phyloP scores from a whole-genome alignment of 2,888 invertebrate genomes.

The Rhamnusium bicolor region DNA sequence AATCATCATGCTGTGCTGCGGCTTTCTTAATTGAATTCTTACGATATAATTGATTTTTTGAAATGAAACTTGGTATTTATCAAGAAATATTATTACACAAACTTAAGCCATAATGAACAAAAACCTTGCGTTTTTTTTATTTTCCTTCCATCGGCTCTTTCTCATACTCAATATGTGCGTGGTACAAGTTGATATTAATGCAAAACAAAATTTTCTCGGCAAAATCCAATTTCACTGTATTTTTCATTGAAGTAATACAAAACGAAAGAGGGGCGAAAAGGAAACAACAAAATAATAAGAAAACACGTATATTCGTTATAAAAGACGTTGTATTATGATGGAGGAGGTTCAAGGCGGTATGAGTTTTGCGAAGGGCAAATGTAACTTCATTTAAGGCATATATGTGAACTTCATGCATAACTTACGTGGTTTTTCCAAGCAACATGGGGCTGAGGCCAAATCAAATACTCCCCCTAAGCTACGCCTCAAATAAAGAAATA shows the following conservation, averaged over 20 bases:
- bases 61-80: not conserved
- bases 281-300: constrained; percentile 49
- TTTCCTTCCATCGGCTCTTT: not conserved
- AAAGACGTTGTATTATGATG: constrained; percentile 56
- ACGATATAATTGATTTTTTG: not conserved
- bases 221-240: constrained; percentile 29
- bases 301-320: constrained; percentile 54
- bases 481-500: constrained; percentile 37
- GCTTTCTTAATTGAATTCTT: not conserved
- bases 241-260: constrained; percentile 18
- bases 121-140: not conserved
- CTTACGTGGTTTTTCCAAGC: constrained; percentile 50
- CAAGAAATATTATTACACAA: not conserved
- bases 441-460: constrained; percentile 32
- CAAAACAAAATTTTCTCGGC: constrained; percentile 30
- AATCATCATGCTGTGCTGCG: not conserved
- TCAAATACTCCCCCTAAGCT: constrained; percentile 28
- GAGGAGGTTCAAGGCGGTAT: constrained; percentile 46
- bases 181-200: constrained; percentile 38
- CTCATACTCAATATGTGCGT: constrained; percentile 31
- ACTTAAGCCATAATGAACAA: not conserved
- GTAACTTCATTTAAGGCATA: constrained; percentile 59
- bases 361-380: constrained; percentile 51
- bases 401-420: constrained; percentile 59
- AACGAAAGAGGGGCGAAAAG: constrained; percentile 35